Base-by-base conservation (phyloP, 2,113 vertebrate genomes). In the Carassius auratus region DNA sequence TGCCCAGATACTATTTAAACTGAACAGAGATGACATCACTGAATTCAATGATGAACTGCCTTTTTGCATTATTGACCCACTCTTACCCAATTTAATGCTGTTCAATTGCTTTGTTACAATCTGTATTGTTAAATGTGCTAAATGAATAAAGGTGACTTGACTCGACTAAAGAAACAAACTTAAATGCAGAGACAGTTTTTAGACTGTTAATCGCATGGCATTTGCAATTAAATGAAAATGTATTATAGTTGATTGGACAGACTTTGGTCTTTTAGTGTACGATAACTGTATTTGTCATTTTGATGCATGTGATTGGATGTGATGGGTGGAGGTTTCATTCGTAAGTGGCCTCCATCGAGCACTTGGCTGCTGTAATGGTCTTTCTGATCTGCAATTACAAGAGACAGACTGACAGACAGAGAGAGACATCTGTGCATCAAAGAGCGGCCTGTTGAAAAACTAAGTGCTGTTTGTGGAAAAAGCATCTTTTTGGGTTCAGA, bases 381-480 rank as follows among this genome's bases (percentile, higher is more conserved):
- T 62, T 21, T 36, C 77, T 62, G 77, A 80, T 77, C 50, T 77
- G 26, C 50, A 55, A 77, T 77, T 77, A 57, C 4, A n/a, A 62
- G 52, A 76, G 83, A 33, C 13, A 48, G 26, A 50, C 19, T 30
- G 45, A 48, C 21, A 48, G 26, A 50, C 19, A 48, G 75, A 88
- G 84, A 86, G 76, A 87, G 88, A 84, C 52, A 81, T 74, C 21
- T 74, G 21, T 75, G 38, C 42, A 75, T 75, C 12, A 50, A 23
- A 75, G 76, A 57, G 75, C 4, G 5, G 50, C 50, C 50, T 52
- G 42, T 74, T 0, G 15, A n/a, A 26, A 75, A 75, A 26, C 42
- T 12, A 48, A 42, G n/a, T 52, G 48, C 48, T 30, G 21, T 42
- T 3, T 12, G 45, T 9, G 5, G 8, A 42, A 71, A 71, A 30